These are phyloP conservation scores for Amiota mariae DNA, from an alignment of 2,888 invertebrate genomes.

Conservation along the genomic window DNA sequence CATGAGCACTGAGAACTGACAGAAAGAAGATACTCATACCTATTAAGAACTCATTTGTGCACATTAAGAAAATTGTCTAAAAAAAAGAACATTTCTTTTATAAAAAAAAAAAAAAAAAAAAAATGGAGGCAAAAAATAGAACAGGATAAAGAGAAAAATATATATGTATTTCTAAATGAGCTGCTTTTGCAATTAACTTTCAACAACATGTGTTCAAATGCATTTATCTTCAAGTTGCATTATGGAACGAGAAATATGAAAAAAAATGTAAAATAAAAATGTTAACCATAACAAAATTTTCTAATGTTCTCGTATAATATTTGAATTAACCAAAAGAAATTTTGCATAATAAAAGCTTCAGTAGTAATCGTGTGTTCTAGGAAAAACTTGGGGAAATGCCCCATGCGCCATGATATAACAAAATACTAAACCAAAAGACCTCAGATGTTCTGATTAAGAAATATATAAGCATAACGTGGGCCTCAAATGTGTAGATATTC, in stretches of 20 bases:
- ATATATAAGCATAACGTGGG: too few relatives aligned
- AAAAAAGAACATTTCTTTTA: background rate
- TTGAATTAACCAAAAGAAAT: too few relatives aligned
- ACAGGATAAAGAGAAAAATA: conserved; percentile 18
- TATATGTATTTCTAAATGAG: conserved; percentile 50
- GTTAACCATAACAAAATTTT: too few relatives aligned
- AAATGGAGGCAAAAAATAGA: conserved; percentile 5
- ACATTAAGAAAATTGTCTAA: conserved; percentile 42
- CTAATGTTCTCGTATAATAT: too few relatives aligned
- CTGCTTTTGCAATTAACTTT: conserved; percentile 67
- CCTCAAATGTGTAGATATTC: too few relatives aligned
- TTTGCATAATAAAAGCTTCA: too few relatives aligned
- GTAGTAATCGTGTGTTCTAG: too few relatives aligned
- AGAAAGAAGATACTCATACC: conserved; percentile 8
- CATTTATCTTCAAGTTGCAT: conserved; percentile 62
- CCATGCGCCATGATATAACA: too few relatives aligned
- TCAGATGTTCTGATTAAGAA: too few relatives aligned
- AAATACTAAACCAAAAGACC: too few relatives aligned
- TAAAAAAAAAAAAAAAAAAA: conserved; percentile 14
- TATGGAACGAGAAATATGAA: conserved; percentile 38
- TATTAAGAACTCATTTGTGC: conserved; percentile 62
- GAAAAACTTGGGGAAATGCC: too few relatives aligned
- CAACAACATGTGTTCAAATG: conserved; percentile 67
- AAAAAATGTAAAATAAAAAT: background rate
- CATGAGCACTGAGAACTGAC: background rate